phyloP scores from a whole-genome alignment of 2,797 vertebrate species.

The Sandelia bainsii region DNA sequence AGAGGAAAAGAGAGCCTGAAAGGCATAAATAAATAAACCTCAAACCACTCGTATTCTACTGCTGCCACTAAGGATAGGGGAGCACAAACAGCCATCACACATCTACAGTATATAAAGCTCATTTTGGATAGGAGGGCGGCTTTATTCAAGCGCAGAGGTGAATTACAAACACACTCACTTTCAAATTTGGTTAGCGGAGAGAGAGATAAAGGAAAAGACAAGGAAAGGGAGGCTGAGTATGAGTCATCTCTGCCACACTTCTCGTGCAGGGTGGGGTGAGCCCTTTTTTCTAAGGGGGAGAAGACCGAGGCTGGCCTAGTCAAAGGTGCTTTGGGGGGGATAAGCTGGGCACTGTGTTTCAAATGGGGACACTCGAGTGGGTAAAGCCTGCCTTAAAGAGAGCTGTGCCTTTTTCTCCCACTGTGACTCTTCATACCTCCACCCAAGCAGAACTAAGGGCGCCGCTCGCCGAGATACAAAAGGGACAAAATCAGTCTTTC shows the following conservation, averaged over 20 bases:
- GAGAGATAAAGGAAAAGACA: constrained; percentile 24
- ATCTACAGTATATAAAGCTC: constrained; percentile 64
- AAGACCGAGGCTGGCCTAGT: constrained; percentile 55
- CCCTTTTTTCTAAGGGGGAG: constrained; percentile 1
- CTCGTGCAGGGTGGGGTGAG: constrained; percentile 38
- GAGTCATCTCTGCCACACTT: constrained; percentile 68
- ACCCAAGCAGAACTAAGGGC: constrained; percentile 80
- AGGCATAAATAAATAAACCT: constrained; percentile 84
- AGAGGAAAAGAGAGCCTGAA: constrained; percentile 78
- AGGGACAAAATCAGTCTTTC: constrained; percentile 74
- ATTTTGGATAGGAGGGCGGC: constrained; percentile 47
- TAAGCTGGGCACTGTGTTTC: constrained; percentile 75
- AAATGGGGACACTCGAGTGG: constrained; percentile 78
- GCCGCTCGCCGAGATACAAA: constrained; percentile 68
- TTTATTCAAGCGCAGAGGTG: constrained; percentile 63
- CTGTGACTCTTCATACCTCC: constrained; percentile 73
- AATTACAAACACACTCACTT: constrained; percentile 69
- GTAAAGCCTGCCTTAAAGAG: constrained; percentile 76
- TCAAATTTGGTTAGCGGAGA: constrained; percentile 68
- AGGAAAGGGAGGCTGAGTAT: constrained; percentile 50
- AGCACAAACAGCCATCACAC: constrained; percentile 49
- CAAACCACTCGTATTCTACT: constrained; percentile 71
- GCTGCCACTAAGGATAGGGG: constrained; percentile 60
- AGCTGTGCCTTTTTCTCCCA: constrained; percentile 53
- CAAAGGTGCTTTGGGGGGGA: constrained; percentile 70